A percentile compares a stretch with the other conserved stretches of the same genome.
phyloP scores from a whole-genome alignment of 2,797 vertebrate species.

The Potorous gilbertii region DNA sequence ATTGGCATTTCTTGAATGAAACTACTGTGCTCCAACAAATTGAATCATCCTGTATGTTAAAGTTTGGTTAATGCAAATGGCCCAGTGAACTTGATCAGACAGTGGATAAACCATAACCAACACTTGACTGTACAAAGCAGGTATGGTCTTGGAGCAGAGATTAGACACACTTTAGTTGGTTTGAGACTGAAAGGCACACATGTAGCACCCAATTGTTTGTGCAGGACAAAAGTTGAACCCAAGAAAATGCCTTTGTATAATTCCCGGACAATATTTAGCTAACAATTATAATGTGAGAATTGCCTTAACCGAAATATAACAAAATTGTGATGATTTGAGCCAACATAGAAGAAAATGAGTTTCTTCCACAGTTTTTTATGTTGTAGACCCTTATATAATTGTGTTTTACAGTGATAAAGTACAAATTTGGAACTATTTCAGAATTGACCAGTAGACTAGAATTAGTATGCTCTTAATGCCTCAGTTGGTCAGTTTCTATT shows the following conservation, averaged over 20 bases:
- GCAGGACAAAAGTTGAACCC: background rate
- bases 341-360: background rate
- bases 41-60: background rate
- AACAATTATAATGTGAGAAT: background rate
- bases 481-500: background rate
- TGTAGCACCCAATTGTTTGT: background rate
- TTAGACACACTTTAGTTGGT: background rate
- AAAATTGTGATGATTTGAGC: background rate
- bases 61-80: background rate
- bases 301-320: background rate
- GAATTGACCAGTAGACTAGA: background rate
- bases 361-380: background rate
- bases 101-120: background rate
- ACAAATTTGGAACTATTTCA: background rate
- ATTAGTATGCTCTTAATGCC: background rate
- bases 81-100: background rate
- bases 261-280: background rate
- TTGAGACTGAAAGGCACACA: background rate
- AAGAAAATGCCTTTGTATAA: background rate
- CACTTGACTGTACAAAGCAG: background rate
- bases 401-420: background rate
- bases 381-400: background rate
- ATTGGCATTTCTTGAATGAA: background rate
- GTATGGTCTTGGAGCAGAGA: background rate
- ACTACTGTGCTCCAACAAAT: too few relatives aligned